These are phyloP conservation scores for Aporophyla nigra DNA, from an alignment of 2,888 invertebrate species.

Conservation along the genomic window DNA sequence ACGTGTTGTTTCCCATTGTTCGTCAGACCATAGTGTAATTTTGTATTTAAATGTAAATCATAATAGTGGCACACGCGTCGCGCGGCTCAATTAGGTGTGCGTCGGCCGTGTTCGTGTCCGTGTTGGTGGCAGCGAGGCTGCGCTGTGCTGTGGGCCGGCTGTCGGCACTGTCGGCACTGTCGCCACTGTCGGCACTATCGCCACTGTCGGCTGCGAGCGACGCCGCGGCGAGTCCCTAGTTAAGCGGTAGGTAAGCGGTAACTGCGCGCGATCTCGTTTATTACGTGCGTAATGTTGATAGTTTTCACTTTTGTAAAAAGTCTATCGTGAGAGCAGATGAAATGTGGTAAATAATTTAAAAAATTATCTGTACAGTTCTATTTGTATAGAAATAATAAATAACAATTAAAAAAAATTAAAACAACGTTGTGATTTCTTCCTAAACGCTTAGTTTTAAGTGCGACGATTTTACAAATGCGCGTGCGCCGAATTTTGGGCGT, in stretches of 20 bases:
- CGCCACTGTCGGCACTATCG: neutral
- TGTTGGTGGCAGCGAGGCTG: slow-evolving; percentile 41
- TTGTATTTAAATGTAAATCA: slow-evolving; percentile 68
- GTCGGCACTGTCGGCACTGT: neutral
- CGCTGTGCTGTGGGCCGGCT: neutral
- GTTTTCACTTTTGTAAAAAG: slow-evolving; percentile 92
- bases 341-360: slow-evolving; percentile 90
- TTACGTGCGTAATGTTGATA: slow-evolving; percentile 89
- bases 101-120: slow-evolving; percentile 43
- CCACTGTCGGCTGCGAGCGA: slow-evolving; percentile 30
- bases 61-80: slow-evolving; percentile 65
- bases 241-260: slow-evolving; percentile 68
- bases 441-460: slow-evolving; percentile 82
- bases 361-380: slow-evolving; percentile 92
- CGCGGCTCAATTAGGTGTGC: slow-evolving; percentile 67
- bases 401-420: slow-evolving; percentile 90
- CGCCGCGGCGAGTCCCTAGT: slow-evolving; percentile 61
- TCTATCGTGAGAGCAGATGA: slow-evolving; percentile 89
- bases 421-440: slow-evolving; percentile 90
- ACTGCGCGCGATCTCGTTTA: slow-evolving; percentile 84
- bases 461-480: slow-evolving; percentile 72
- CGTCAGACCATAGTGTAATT: slow-evolving; percentile 75
- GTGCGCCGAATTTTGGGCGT: slow-evolving; percentile 73
- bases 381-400: slow-evolving; percentile 92
- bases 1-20: slow-evolving; percentile 75